Base-by-base conservation (phyloP, 2,888 invertebrate species). In the Folsomia manolachei region DNA sequence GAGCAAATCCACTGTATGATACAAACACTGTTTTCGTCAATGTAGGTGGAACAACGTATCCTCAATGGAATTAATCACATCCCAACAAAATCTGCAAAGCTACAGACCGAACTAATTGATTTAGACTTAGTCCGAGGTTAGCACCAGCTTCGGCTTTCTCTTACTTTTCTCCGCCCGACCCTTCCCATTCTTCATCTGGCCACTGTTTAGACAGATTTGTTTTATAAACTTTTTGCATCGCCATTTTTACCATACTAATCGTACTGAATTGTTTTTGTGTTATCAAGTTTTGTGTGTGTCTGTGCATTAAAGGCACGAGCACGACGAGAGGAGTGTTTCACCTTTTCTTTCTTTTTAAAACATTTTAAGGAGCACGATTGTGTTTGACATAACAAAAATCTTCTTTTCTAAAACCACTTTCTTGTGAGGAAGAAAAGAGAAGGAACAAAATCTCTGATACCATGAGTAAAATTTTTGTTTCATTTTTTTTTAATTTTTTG, bases 81-180 rank as follows among this genome's bases (percentile, higher is more conserved):
- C 71, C 90, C 91, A 60, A 89, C 91, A 83, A 91, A 91, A 84
- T 90, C 89, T 74, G 89, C 91, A 23, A 91, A 90, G 82, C 87
- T 93, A 14, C 94, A 95, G 83, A 92, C 94, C 19, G 95, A 96
- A 83, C 89, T 95, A 62, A 97, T 97, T 79, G 97, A 97, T 87
- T 92, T 97, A 69, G 97, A 97, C 86, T 88, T 97, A 82, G 94
- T 97, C 71, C 88, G 95, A 90, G 96, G 95, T 94, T 85, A 74
- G 74, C 56, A 39, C 39, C 4, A 9, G 7, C 21, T 56, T 7
- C n/a, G 18, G 7, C 18, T 56, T 56, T 56, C 21, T 56, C 21
- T 56, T 56, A 18, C 9, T 9, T 51, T 51, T 51, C n/a, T n/a
- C n/a, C n/a, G n/a, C n/a, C n/a, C n/a, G n/a, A n/a, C n/a, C n/a